Evolutionary conservation across 2,113 vertebrate genomes (phyloP), one percentile per base, ranked within the genome.

Genomic region (Abramis brama): DNA sequence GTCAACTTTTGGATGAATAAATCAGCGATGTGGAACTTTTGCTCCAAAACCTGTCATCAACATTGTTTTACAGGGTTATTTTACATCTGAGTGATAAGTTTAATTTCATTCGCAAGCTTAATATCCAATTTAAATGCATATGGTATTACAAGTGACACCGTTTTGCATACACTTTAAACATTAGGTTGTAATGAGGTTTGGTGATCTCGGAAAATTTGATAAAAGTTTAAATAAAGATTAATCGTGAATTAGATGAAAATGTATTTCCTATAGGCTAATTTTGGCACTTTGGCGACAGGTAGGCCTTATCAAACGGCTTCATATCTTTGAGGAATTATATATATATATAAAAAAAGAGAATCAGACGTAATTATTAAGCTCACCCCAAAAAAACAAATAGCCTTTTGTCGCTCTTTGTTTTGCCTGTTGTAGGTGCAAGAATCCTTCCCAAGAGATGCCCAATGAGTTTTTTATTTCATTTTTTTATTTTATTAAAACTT

Each of bases 161-260:
- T 86, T 86, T 82, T 66, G 70, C 79, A 64, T 66, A 21, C 79
- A 87, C 86, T 83, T 87, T 85, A 80, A 85, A 87, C 85, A 77
- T 64, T 62, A 64, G 59, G 62, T 79, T 79, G 55, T 83, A 80
- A 83, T 79, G 50, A 88, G 87, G 74, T 82, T 19, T 60, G 21
- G 36, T 13, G 25, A 73, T 60, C 17, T 59, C 64, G 6, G 43
- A 50, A 80, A 83, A 36, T 60, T 2, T 68, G 45, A 52, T 45
- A 15, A 27, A 11, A 84, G 30, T 91, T 92, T 92, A 90, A 93
- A 88, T 74, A 79, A 45, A 86, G 55, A 23, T 88, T 89, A 82
- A 92, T 94, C 93, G 21, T 25, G 43, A 66, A 45, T 47, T 47
- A 52, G 21, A 86, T 86, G 77, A 60, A 85, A 86, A 80, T 12